Base-by-base conservation (phyloP, 53 echinoderm and acorn worm genomes). In the Pentamera pediparva region DNA sequence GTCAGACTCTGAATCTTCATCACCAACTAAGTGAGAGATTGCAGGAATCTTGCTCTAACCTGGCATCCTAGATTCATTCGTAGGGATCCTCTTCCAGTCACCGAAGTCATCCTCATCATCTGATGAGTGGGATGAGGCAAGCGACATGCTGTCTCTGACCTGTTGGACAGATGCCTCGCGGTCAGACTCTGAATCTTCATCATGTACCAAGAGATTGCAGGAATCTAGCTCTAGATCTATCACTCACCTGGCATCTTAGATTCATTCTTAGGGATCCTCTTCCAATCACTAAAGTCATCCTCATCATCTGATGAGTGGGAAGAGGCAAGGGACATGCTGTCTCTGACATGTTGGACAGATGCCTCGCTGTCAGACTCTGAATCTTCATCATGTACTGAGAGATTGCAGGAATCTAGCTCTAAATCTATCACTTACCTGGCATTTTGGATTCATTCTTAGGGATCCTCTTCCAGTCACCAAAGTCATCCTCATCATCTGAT, bases 281-380 rank as follows among this genome's bases (percentile, higher is more conserved):
- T 84, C 34, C 71, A 57, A 27, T 89, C 89, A 34, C 81, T 59
- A 28, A 76, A 36, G 20, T 67, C 76, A 21, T 50, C 59, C 33
- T 90, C 85, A 25, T 96, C 96, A 65, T 98, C 98, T 11, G 98
- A 98, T 4, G 98, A 98, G 43, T 98, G 98, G 10, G 98, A 98
- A 34, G 98, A 98, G n/a, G 98, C 98, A 43, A 98, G 52, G 2
- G 98, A 98, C 98, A 98, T 98, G 62, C 91, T 98, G 75, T 98
- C 98, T 39, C 91, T 75, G 30, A 85, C 85, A 35, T 81, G 91
- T 60, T 82, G 82, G 17, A 82, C 78, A 2, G 87, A 90, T 1
- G 81, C 88, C 26, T 92, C 92, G 48, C 92, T 89, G 67, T 98
- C 98, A 3, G 89, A 84, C 65, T 98, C 98, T 4, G 98, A 98